These are phyloP conservation scores for Stomorhina lunata DNA, from an alignment of 2,888 invertebrate species.

Conservation along the genomic window DNA sequence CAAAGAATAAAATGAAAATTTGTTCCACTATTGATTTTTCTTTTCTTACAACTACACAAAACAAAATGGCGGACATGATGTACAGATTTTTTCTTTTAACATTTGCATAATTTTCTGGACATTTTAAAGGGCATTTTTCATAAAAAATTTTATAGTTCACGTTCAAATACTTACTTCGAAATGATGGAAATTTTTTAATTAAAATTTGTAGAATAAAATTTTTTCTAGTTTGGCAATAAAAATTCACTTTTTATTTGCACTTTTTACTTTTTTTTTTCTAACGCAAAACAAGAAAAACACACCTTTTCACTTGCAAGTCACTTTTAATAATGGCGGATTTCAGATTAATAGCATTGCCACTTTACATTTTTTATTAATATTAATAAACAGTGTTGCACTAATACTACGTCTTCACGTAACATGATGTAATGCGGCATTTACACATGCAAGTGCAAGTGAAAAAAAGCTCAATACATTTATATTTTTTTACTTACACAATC, in stretches of 20 bases:
- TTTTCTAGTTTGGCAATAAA: not conserved
- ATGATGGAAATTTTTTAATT: slow-evolving; percentile 43
- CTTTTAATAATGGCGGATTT: slow-evolving; percentile 56
- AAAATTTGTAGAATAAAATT: not conserved
- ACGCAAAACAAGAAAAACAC: not conserved
- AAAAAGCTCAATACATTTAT: no score
- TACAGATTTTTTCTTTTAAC: slow-evolving; percentile 32
- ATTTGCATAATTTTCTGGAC: slow-evolving; percentile 51
- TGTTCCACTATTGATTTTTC: slow-evolving; percentile 30
- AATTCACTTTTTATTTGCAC: not conserved
- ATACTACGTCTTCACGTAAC: no score
- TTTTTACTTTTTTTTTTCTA: not conserved
- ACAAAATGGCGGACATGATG: slow-evolving; percentile 66
- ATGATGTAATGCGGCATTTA: no score
- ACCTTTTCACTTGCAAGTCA: slow-evolving; percentile 25
- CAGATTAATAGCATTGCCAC: slow-evolving; percentile 13
- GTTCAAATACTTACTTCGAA: slow-evolving; percentile 45
- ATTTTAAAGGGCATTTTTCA: not conserved
- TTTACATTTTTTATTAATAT: not conserved
- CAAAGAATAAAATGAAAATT: slow-evolving; percentile 12
- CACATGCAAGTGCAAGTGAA: no score
- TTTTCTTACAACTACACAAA: slow-evolving; percentile 31
- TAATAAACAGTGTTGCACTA: not conserved
- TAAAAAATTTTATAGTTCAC: not conserved
- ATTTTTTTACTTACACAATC: no score